A percentile compares a stretch with the other conserved stretches of the same genome.
These are phyloP conservation scores for Parnassius orleans DNA, from an alignment of 2,888 invertebrate genomes.

Conservation along the genomic window DNA sequence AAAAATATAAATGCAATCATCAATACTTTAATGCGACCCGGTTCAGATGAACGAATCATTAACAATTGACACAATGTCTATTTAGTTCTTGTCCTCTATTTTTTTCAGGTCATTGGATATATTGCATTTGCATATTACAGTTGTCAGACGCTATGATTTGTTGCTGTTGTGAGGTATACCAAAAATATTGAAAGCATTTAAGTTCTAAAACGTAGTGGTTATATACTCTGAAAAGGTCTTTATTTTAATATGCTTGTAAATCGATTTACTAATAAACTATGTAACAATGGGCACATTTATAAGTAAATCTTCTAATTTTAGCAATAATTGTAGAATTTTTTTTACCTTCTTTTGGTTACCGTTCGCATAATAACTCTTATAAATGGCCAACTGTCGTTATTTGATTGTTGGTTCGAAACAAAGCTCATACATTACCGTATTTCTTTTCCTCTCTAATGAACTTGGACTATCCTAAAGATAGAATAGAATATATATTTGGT, in stretches of 20 bases:
- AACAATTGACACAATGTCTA: no score
- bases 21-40: no score
- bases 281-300: slow-evolving; percentile 16
- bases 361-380: slow-evolving; percentile 16
- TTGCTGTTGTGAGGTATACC: no score
- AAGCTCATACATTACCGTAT: slow-evolving; percentile 93
- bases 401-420: slow-evolving; percentile 91
- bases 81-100: no score
- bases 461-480: slow-evolving; percentile 93
- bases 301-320: slow-evolving; percentile 20
- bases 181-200: no score
- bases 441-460: slow-evolving; percentile 90
- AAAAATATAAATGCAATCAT: no score
- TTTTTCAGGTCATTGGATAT: no score
- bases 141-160: no score
- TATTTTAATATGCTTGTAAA: not conserved
- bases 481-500: slow-evolving; percentile 92
- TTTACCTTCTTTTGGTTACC: slow-evolving; percentile 22
- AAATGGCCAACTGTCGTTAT: slow-evolving; percentile 90
- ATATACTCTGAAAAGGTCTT: not conserved
- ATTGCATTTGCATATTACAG: no score
- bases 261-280: not conserved
- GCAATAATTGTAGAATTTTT: slow-evolving; percentile 13
- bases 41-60: no score
- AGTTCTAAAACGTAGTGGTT: no score